Percentiles rank a stretch among this genome's conserved stretches.
These are phyloP conservation scores for Channa striata DNA, from an alignment of 2,797 vertebrate species.

Conservation along the genomic window DNA sequence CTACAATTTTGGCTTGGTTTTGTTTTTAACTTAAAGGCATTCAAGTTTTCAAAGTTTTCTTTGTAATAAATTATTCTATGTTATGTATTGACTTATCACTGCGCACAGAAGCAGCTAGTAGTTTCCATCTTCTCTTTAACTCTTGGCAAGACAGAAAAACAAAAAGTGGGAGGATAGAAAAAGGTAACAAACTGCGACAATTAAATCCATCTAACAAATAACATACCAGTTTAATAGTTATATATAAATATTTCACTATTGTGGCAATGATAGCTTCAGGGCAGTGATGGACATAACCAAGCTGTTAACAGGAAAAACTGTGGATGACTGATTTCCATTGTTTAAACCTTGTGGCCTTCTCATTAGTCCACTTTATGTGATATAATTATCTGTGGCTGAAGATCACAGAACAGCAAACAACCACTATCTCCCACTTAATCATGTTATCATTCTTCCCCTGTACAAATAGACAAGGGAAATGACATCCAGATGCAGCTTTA, in stretches of 20 bases:
- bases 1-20: too few relatives aligned
- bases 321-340: conserved; percentile 36
- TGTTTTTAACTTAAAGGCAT: not conserved
- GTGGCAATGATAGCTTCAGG: conserved; percentile 35
- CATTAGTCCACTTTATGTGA: conserved; percentile 41
- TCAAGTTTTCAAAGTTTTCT: not conserved
- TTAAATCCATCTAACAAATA: conserved; percentile 1
- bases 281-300: conserved; percentile 38
- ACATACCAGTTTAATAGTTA: conserved; percentile 7
- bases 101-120: too few relatives aligned
- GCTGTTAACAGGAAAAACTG: conserved; percentile 32
- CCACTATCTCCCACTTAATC: conserved; percentile 22
- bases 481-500: conserved; percentile 33
- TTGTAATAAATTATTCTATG: not conserved
- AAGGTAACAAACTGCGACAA: too few relatives aligned
- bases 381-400: conserved; percentile 40
- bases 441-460: conserved; percentile 13
- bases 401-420: conserved; percentile 23
- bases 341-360: conserved; percentile 32
- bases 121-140: too few relatives aligned
- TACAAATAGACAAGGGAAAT: conserved; percentile 28
- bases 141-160: too few relatives aligned
- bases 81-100: too few relatives aligned
- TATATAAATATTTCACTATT: not conserved
- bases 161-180: too few relatives aligned